These are phyloP conservation scores for Doris montereyensis DNA, from an alignment of 2,888 invertebrate species.

Conservation along the genomic window DNA sequence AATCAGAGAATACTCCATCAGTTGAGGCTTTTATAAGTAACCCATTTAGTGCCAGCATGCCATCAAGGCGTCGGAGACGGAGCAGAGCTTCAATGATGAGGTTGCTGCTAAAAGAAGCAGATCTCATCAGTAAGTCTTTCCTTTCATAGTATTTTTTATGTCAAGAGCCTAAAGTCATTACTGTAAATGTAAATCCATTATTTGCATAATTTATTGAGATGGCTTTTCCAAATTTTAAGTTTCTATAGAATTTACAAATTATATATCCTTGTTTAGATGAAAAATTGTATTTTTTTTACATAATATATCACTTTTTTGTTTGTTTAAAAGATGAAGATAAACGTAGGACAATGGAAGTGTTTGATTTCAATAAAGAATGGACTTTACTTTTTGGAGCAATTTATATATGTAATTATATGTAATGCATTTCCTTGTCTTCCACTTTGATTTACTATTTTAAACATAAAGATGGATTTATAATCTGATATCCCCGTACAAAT, in stretches of 20 bases:
- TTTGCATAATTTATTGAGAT: neutral
- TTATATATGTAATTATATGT: too few relatives aligned
- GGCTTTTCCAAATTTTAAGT: neutral
- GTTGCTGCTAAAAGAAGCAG: conserved; percentile 33
- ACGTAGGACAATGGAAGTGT: too few relatives aligned
- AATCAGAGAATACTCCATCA: neutral
- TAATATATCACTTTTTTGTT: too few relatives aligned
- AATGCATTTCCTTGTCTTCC: too few relatives aligned
- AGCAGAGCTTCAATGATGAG: conserved; percentile 24
- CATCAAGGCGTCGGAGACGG: conserved; percentile 42
- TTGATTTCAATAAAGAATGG: too few relatives aligned
- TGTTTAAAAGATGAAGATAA: too few relatives aligned
- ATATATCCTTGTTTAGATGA: neutral
- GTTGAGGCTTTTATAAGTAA: neutral
- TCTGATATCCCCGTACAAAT: too few relatives aligned
- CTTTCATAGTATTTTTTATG: neutral
- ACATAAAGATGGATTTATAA: too few relatives aligned
- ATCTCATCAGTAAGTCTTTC: conserved; percentile 27
- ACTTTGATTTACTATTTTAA: too few relatives aligned
- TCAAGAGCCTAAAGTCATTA: neutral
- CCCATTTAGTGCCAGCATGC: conserved; percentile 37
- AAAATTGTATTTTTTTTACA: neutral
- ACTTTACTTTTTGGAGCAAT: too few relatives aligned
- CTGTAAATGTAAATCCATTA: neutral
- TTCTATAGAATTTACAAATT: neutral